Evolutionary conservation across 35 echinoderm and acorn worm species (phyloP), one percentile per base, ranked within the genome.

Genomic region (Lytechinus variegatus): DNA sequence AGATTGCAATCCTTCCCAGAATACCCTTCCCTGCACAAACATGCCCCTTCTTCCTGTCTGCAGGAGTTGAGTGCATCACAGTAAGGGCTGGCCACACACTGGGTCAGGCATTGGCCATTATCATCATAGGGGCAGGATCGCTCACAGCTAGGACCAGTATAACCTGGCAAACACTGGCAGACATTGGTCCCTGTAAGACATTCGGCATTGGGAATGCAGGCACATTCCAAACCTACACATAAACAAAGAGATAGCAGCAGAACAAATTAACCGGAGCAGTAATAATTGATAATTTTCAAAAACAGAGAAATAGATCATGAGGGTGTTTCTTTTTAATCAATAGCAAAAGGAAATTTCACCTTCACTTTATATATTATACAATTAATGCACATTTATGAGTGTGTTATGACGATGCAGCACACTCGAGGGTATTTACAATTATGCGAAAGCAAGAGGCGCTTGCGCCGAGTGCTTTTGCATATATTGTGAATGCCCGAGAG

Each of bases 131-230:
- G 87, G 91, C 96, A 97, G 13, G 94, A 95, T 16, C 95, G 96
- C 1, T 97, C 96, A 95, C 96, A 97, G n/a, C 58, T n/a, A 89
- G 87, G 89, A 54, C 96, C 96, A 0, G 96, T 95, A n/a, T 95
- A 89, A 5, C 96, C 96, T 61, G 27, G 87, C 12, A 91, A 51
- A 86, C 96, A 97, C 27, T 9, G 19, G 91, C 96, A 97, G 4
- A 28, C 27, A 86, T 95, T 72, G 1, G 56, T 28, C n/a, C 87
- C 21, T 51, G 86, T 29, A 10, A 16, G 2, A 86, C 96, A 97
- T 13, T 54, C 56, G 55, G 96, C 96, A 54, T 95, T 95, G 11
- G 94, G 55, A 12, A 95, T 91, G 33, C 96, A 97, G 58, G 92
- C 58, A 87, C 96, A 97, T 9, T 97, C 79, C 33, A 97, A 95